These are phyloP conservation scores for Drosophila conformis DNA, from an alignment of 2,888 invertebrate species.

Conservation along the genomic window DNA sequence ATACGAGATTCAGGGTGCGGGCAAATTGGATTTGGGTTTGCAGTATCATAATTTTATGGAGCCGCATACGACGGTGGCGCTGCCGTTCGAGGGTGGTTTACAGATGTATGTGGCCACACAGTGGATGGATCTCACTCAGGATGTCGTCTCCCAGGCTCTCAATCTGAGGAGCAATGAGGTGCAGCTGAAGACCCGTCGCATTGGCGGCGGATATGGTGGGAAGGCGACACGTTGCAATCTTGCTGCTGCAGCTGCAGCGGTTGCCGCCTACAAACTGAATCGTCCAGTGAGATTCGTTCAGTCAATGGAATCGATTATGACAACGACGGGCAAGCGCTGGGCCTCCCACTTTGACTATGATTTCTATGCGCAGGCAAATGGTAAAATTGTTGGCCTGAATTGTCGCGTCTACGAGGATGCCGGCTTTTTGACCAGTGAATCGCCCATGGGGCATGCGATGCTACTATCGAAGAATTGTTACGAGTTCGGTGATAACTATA, in stretches of 20 bases:
- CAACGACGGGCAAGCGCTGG: constrained; percentile 88
- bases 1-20: constrained; percentile 79
- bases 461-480: constrained; percentile 87
- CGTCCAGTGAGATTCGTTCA: constrained; percentile 90
- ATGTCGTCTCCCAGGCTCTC: constrained; percentile 87
- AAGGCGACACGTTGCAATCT: constrained; percentile 89
- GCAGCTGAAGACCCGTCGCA: constrained; percentile 89
- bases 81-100: constrained; percentile 90
- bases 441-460: constrained; percentile 78
- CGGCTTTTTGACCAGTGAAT: constrained; percentile 87
- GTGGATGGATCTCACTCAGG: constrained; percentile 88
- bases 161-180: constrained; percentile 88
- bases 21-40: constrained; percentile 86
- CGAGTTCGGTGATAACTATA: constrained; percentile 88
- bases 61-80: constrained; percentile 88
- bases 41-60: constrained; percentile 93
- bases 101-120: constrained; percentile 89
- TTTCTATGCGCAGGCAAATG: constrained; percentile 87
- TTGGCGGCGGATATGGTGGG: constrained; percentile 93
- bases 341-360: constrained; percentile 88
- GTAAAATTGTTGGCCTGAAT: constrained; percentile 89
- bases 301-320: constrained; percentile 90
- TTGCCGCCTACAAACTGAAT: constrained; percentile 87
- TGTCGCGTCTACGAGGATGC: constrained; percentile 86
- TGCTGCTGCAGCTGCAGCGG: constrained; percentile 88